Evolutionary conservation across 2,888 invertebrate genomes (phyloP), one percentile per base, ranked within the genome.

Genomic region (Pyralis farinalis): DNA sequence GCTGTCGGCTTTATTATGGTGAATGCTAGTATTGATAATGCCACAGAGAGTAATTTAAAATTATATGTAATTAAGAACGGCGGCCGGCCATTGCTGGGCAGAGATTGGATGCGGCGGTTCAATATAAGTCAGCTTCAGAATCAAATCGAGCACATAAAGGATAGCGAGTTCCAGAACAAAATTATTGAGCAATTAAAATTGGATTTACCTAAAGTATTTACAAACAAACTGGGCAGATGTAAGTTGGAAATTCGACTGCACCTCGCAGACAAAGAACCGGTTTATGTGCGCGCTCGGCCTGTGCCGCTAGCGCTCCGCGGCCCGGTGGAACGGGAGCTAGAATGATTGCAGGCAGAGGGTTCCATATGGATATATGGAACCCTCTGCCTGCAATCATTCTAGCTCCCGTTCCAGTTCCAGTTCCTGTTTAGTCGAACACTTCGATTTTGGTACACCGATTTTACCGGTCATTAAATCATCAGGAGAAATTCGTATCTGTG

Each of bases 381-480:
- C 55, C 1, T 59, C 59, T 0, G 11, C 20, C 27, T 49, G 44
- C 5, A 58, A 35, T 0, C 55, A 47, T 3, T 34, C 44, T 3
- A 57, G 38, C 11, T 58, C 55, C 8, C 20, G 25, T 29, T 53
- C 48, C 11, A 55, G n/a, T n/a, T n/a, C n/a, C n/a, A n/a, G n/a
- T n/a, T n/a, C n/a, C n/a, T n/a, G 47, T 34, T 33, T 43, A 4
- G 53, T 55, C 0, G 55, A 56, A 0, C 10, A 44, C 25, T 56
- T 51, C 0, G 58, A 58, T 7, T 57, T 47, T 28, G 55, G 53
- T 1, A 55, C 54, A 0, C 58, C 53, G 4, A 62, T 59, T 5
- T 57, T 59, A 0, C 58, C 56, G 0, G 47, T 58, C 0, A 34
- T 58, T 10, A 58, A 63, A 30, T 6, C 1, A 12, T 46, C 43